Evolutionary conservation across 2,888 invertebrate genomes (phyloP), one percentile per base, ranked within the genome.

Genomic region (Heliconius ismenius): DNA sequence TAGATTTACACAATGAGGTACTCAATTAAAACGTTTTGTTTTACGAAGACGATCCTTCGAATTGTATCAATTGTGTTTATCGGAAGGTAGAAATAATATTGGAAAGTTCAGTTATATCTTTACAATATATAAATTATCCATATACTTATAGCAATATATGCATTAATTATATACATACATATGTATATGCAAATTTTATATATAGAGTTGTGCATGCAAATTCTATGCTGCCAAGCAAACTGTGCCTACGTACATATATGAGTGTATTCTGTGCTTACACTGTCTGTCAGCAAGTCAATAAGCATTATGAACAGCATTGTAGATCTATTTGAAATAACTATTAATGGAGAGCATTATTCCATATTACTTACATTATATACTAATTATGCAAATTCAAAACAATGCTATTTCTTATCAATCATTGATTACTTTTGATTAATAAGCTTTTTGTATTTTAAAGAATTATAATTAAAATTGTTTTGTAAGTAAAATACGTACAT

Each of bases 11-110:
- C 49, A 49, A 69, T 69, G 32, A 75, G 54, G 49, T 21, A 54
- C 49, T 63, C 69, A 63, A 63, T 75, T 54, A 69, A 75, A 60
- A 63, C 28, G 28, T 63, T 69, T 65, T 65, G 65, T 65, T 65
- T 65, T 65, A 65, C 39, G 26, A 15, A n/a, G 39, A 39, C 65
- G 15, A 39, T 65, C 7, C 13, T 65, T 65, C 36, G n/a, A 39
- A 65, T 65, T 36, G 4, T 65, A n/a, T 24, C 65, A 39, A 39
- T 39, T n/a, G 13, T 24, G 65, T 39, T 65, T 39, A 65, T 36
- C 15, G 11, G 36, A 1, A 15, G 65, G 65, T 36, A 6, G 32
- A 6, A 6, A 32, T 32, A 32, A 6, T 32, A 32, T 32, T 28
- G 28, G 4, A 28, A 28, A 28, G 28, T 28, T 28, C 3, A 28